These are phyloP conservation scores for Steatocranus sp. DNA, from an alignment of 2,797 vertebrate genomes.

Conservation along the genomic window DNA sequence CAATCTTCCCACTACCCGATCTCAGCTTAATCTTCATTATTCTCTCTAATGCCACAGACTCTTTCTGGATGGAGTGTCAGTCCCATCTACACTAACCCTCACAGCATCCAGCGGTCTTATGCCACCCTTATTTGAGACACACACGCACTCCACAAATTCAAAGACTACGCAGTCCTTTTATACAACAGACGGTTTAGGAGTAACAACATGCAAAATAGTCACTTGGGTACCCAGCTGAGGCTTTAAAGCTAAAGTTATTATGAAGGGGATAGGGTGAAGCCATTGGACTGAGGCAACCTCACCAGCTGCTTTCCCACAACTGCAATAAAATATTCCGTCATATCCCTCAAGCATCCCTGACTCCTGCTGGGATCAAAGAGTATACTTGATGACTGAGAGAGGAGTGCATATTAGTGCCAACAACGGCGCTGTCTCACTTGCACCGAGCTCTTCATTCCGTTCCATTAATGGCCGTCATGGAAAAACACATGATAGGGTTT, in stretches of 20 bases:
- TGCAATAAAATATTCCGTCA: slow-evolving; percentile 74
- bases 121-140: neutral
- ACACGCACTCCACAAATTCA: neutral
- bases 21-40: slow-evolving; percentile 73
- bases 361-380: slow-evolving; percentile 77
- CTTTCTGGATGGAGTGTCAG: slow-evolving; percentile 5
- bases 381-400: slow-evolving; percentile 61
- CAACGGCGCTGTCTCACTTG: slow-evolving; percentile 25
- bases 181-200: slow-evolving; percentile 48
- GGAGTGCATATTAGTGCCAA: slow-evolving; percentile 47
- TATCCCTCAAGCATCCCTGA: slow-evolving; percentile 64
- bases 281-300: slow-evolving; percentile 29
- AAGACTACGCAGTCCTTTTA: slow-evolving; percentile 16
- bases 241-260: slow-evolving; percentile 58
- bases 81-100: neutral
- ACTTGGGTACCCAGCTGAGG: slow-evolving; percentile 35
- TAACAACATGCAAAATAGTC: slow-evolving; percentile 59
- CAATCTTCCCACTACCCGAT: slow-evolving; percentile 45
- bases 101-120: neutral
- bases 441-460: slow-evolving; percentile 34
- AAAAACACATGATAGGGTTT: slow-evolving; percentile 35
- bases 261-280: slow-evolving; percentile 30
- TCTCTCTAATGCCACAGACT: slow-evolving; percentile 43
- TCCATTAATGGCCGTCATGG: slow-evolving; percentile 52
- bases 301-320: slow-evolving; percentile 49